Evolutionary conservation across 2,797 vertebrate genomes (phyloP).

Genomic region (Xenentodon cancila): DNA sequence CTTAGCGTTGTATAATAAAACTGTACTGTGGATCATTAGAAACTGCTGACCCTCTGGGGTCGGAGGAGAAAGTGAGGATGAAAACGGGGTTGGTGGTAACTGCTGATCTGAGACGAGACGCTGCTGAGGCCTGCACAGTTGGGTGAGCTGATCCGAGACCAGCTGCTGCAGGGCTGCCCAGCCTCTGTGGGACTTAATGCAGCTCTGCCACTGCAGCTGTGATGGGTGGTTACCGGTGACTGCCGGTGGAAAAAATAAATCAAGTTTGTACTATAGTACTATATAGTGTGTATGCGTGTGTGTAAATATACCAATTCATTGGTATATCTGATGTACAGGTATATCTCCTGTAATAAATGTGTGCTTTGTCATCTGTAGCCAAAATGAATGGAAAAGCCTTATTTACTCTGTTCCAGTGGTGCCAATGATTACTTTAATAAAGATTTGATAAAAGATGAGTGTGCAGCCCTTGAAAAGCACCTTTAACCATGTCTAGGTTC

Average conservation of each 20-base stretch:
- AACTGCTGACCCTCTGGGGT: constrained; percentile 19
- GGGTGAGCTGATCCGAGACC: constrained; percentile 48
- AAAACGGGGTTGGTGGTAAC: constrained; percentile 32
- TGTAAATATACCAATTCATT: no score
- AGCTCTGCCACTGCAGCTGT: background rate
- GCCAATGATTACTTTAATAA: no score
- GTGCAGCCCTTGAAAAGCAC: no score
- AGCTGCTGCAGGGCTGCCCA: constrained; percentile 14
- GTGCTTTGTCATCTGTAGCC: no score
- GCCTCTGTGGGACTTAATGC: constrained; percentile 13
- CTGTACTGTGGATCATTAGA: constrained; percentile 48
- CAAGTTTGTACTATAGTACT: background rate
- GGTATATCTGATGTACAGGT: no score
- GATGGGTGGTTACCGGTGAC: background rate
- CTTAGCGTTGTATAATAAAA: background rate
- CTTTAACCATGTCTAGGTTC: no score
- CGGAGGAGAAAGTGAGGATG: background rate
- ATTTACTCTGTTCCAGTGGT: no score
- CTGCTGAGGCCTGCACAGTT: constrained; percentile 50
- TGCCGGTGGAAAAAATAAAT: background rate
- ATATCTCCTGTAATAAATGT: no score
- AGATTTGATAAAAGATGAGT: no score
- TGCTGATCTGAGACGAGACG: constrained; percentile 48
- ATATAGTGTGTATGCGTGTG: no score
- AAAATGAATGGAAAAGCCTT: no score